Percentiles rank a stretch among this genome's conserved stretches.
Conservation (phyloP, 2,888 invertebrate species). For the Caenorhabditis sp. region DNA sequence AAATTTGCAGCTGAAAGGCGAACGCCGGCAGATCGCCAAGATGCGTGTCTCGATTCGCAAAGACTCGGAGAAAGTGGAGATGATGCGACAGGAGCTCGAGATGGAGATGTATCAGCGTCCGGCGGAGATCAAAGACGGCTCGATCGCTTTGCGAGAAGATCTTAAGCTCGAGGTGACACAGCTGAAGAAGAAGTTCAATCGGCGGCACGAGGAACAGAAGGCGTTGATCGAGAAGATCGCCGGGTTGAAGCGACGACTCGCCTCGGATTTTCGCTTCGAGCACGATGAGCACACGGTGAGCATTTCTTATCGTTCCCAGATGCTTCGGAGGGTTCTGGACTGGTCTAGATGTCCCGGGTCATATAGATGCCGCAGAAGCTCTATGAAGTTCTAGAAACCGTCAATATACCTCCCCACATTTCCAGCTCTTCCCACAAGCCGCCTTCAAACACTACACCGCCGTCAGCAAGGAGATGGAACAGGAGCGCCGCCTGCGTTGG, state of each 20-base stretch:
- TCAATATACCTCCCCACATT: background rate
- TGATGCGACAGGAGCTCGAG: slow-evolving; percentile 51
- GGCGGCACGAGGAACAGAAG: slow-evolving; percentile 49
- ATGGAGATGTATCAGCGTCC: slow-evolving; percentile 45
- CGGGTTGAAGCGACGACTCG: slow-evolving; percentile 37
- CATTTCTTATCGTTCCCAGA: background rate
- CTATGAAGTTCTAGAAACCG: background rate
- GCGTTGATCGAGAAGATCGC: slow-evolving; percentile 50
- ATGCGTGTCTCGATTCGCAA: slow-evolving; percentile 41
- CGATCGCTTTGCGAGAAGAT: slow-evolving; percentile 49
- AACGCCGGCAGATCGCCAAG: slow-evolving; percentile 48
- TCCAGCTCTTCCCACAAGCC: slow-evolving; percentile 48
- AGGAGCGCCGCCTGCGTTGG: slow-evolving; percentile 29
- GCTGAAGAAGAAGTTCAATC: slow-evolving; percentile 50
- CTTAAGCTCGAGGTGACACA: slow-evolving; percentile 51
- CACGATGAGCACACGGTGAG: slow-evolving; percentile 43
- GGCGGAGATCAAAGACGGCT: slow-evolving; percentile 43
- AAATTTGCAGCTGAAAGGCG: slow-evolving; percentile 48
- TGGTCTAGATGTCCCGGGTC: too few species aligned
- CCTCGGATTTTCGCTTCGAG: slow-evolving; percentile 50
- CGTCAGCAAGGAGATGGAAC: slow-evolving; percentile 44
- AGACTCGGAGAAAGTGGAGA: slow-evolving; percentile 37
- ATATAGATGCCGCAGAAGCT: too few species aligned
- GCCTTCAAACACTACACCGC: slow-evolving; percentile 37
- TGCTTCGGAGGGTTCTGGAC: too few species aligned